These are phyloP conservation scores for Diloba caeruleocephala DNA, from an alignment of 2,888 invertebrate genomes.

Conservation along the genomic window DNA sequence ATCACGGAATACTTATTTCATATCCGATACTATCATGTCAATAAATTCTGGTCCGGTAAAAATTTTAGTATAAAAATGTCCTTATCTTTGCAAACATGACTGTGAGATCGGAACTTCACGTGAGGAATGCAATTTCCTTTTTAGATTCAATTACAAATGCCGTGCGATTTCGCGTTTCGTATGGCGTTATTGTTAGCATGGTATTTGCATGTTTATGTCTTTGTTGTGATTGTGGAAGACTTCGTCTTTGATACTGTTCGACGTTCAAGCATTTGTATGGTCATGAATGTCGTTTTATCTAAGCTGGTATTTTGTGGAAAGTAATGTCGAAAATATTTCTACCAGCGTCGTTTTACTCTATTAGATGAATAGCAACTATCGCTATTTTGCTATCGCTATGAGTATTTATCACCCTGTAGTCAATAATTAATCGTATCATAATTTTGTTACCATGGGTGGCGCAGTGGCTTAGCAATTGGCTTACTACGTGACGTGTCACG, in stretches of 20 bases:
- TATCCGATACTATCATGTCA: slow-evolving; percentile 23
- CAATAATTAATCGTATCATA: too few species aligned
- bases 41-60: slow-evolving; percentile 42
- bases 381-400: too few species aligned
- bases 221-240: slow-evolving; percentile 51
- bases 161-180: slow-evolving; percentile 64
- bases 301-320: not conserved
- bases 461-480: too few species aligned
- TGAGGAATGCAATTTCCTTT: slow-evolving; percentile 77
- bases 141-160: slow-evolving; percentile 75
- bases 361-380: too few species aligned
- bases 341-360: too few species aligned
- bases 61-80: slow-evolving; percentile 39
- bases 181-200: slow-evolving; percentile 54
- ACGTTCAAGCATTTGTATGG: slow-evolving; percentile 15
- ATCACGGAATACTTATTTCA: slow-evolving; percentile 20
- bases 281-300: slow-evolving; percentile 23
- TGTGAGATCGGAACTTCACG: slow-evolving; percentile 63
- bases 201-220: slow-evolving; percentile 70
- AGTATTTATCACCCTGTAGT: too few species aligned
- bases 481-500: too few species aligned
- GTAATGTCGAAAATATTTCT: too few species aligned
- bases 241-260: slow-evolving; percentile 31
- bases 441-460: too few species aligned
- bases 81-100: slow-evolving; percentile 55